These are phyloP conservation scores for Lamellibrachia luymesi DNA, from an alignment of 1,140 invertebrate species.

Conservation along the genomic window DNA sequence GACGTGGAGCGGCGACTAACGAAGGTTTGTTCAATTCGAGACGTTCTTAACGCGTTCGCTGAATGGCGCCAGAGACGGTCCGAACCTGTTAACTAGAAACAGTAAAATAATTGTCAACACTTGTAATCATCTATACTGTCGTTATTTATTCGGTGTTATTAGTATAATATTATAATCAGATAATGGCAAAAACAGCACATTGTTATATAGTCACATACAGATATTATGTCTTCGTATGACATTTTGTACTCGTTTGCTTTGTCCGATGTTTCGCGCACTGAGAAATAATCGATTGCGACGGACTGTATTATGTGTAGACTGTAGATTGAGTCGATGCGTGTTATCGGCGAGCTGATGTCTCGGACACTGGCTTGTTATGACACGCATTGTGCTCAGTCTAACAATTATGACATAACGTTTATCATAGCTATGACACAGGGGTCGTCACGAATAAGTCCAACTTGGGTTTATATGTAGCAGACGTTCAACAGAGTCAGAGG, in stretches of 20 bases:
- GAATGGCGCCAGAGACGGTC: neutral
- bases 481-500: neutral
- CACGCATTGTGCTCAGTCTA: neutral
- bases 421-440: too few relatives aligned
- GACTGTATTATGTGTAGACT: neutral
- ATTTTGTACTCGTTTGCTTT: neutral
- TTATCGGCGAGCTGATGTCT: neutral
- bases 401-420: neutral
- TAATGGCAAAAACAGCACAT: neutral
- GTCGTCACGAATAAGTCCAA: neutral
- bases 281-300: neutral
- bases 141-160: neutral
- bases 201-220: neutral
- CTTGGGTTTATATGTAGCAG: neutral
- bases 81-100: neutral
- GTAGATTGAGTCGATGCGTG: neutral
- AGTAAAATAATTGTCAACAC: neutral
- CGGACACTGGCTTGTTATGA: neutral
- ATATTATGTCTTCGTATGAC: neutral
- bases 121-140: neutral
- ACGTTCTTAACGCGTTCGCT: neutral
- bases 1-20: neutral
- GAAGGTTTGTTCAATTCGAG: neutral
- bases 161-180: neutral
- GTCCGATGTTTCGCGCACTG: neutral